Evolutionary conservation across 2,888 invertebrate species (phyloP), one percentile per base, ranked within the genome.

Genomic region (Nezara viridula): DNA sequence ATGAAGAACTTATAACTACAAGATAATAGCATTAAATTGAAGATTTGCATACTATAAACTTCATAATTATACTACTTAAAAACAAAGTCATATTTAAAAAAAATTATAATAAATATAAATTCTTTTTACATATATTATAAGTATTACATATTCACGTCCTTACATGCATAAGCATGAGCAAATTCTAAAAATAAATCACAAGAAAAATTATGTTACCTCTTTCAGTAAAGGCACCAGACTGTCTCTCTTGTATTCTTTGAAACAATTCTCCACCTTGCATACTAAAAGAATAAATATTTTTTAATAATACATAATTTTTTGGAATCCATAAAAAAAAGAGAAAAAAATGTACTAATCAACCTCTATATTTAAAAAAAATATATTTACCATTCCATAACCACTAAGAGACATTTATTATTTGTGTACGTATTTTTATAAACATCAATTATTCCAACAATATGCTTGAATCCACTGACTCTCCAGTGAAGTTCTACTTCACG

Each of bases 211-310:
- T n/a, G 91, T 91, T 92, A 96, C 96, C 96, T 93, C 99, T 94
- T 93, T 99, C 99, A 16, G 98, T 99, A 93, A 99, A 99, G 47
- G 99, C 98, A 9, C 97, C 97, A 92, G 98, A 98, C 90, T 97
- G 96, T 91, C 97, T 95, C 91, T 98, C 98, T 94, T 99, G 99
- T 92, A 99, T 99, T 92, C 98, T 95, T 92, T 97, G 97, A 94
- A 99, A 99, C 90, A 99, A 94, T 93, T 99, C 99, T 0, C 99
- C 99, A 9, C 99, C 99, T 93, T 98, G 98, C 99, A 99, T 99
- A 92, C 96, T 96, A 91, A 90, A 93, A 91, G 77, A 60, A 88
- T 87, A 89, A 89, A 89, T 10, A 88, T 85, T 86, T n/a, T n/a
- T 50, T 19, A 50, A 44, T 44, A 44, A 44, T 44, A 81, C 44